Percentiles rank a stretch among this genome's conserved stretches.
These are phyloP conservation scores for Paradoxurus hermaphroditus DNA, from an alignment of 2,113 vertebrate genomes.

Conservation along the genomic window DNA sequence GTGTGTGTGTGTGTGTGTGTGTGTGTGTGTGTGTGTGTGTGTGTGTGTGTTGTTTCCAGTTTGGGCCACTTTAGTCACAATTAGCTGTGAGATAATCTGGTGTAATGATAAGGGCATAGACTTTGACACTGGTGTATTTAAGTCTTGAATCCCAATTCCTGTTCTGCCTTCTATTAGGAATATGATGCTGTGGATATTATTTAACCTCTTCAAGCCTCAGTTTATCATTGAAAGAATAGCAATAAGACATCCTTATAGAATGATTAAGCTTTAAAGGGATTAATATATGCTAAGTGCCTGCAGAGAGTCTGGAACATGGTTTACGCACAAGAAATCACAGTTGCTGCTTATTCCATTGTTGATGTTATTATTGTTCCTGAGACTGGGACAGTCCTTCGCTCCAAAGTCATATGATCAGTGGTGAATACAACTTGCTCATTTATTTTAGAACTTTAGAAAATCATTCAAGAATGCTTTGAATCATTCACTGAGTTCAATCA, in stretches of 20 bases:
- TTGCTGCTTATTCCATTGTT: not conserved
- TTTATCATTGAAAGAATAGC: not conserved
- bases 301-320: not conserved
- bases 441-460: not conserved
- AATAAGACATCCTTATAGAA: not conserved
- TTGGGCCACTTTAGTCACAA: not conserved
- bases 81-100: not conserved
- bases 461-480: not conserved
- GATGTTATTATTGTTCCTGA: not conserved
- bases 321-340: not conserved
- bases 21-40: not conserved
- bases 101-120: not conserved
- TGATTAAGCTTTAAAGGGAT: not conserved
- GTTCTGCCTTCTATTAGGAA: not conserved
- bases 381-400: not conserved
- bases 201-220: not conserved
- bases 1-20: not conserved
- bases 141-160: not conserved
- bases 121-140: not conserved
- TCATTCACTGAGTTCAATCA: not conserved
- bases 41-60: accelerated
- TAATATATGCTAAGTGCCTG: not conserved
- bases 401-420: not conserved
- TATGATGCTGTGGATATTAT: not conserved
- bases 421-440: not conserved